A percentile compares a stretch with the other conserved stretches of the same genome.
phyloP scores from a whole-genome alignment of 2,888 invertebrate species.

The Enchytraeus crypticus region DNA sequence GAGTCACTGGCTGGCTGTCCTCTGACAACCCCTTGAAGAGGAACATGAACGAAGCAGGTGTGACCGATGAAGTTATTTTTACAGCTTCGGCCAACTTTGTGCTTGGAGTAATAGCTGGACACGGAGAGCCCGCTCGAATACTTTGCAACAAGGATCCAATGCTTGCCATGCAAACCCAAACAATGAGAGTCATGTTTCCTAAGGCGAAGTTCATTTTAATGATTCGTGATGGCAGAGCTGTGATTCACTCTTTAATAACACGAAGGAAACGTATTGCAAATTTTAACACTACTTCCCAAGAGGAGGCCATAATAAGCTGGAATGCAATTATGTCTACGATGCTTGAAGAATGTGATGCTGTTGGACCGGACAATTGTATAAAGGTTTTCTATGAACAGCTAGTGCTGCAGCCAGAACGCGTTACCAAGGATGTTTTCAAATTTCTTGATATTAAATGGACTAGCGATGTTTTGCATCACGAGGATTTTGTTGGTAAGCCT shows the following conservation, averaged over 20 bases:
- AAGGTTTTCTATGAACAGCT: slow-evolving; percentile 92
- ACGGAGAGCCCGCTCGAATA: slow-evolving; percentile 86
- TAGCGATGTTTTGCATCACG: slow-evolving; percentile 90
- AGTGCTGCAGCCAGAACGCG: slow-evolving; percentile 80
- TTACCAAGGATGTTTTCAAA: slow-evolving; percentile 60
- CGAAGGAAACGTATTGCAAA: slow-evolving; percentile 84
- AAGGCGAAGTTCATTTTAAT: slow-evolving; percentile 95
- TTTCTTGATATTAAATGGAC: slow-evolving; percentile 91
- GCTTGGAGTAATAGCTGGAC: slow-evolving; percentile 63
- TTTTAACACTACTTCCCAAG: slow-evolving; percentile 85
- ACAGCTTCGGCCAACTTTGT: slow-evolving; percentile 94
- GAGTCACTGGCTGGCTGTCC: slow-evolving; percentile 89
- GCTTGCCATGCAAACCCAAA: slow-evolving; percentile 89
- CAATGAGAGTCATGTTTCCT: slow-evolving; percentile 87
- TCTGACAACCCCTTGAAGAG: slow-evolving; percentile 89
- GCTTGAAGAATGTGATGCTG: slow-evolving; percentile 52
- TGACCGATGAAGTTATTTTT: slow-evolving; percentile 82
- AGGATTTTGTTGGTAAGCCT: slow-evolving; percentile 88
- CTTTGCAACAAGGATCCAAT: slow-evolving; percentile 99
- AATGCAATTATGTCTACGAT: slow-evolving; percentile 87
- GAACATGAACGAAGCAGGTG: slow-evolving; percentile 69
- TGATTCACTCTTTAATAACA: slow-evolving; percentile 94
- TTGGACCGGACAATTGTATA: slow-evolving; percentile 57
- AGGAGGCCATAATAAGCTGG: slow-evolving; percentile 89
- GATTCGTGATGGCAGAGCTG: slow-evolving; percentile 95